Evolutionary conservation across 2,888 invertebrate genomes (phyloP).

Genomic region (Punctoribates punctum): DNA sequence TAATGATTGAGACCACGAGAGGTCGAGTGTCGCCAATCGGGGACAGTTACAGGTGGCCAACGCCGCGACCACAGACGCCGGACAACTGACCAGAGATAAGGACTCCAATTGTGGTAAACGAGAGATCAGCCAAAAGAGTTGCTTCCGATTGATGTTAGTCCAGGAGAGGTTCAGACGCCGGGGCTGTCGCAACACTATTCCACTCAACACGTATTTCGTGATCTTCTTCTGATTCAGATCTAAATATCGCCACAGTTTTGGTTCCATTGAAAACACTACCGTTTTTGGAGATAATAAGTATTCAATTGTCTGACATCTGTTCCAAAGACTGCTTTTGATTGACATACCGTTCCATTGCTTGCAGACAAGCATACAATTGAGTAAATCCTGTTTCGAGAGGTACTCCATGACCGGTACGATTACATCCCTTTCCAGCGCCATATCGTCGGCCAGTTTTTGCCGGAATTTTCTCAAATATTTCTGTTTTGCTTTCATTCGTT

Average conservation of each 20-base stretch:
- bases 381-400: constrained; percentile 58
- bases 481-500: constrained; percentile 39
- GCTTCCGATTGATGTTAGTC: constrained; percentile 79
- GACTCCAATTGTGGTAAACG: constrained; percentile 77
- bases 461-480: constrained; percentile 43
- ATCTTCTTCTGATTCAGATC: constrained; percentile 66
- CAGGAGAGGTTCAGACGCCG: constrained; percentile 76
- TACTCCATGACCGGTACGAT: constrained; percentile 56
- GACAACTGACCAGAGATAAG: constrained; percentile 65
- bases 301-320: too few species aligned
- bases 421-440: constrained; percentile 51
- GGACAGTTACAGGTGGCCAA: constrained; percentile 67
- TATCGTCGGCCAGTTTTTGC: constrained; percentile 44
- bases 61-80: constrained; percentile 55
- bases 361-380: constrained; percentile 68
- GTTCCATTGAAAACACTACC: constrained; percentile 68
- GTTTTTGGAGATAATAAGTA: not conserved
- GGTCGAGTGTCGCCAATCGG: constrained; percentile 67
- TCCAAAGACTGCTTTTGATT: not conserved
- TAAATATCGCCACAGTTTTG: constrained; percentile 77
- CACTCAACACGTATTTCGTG: constrained; percentile 61
- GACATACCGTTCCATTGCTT: constrained; percentile 70
- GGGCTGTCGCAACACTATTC: constrained; percentile 84
- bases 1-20: constrained; percentile 79
- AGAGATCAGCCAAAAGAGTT: constrained; percentile 85